Conservation (phyloP, 1,140 invertebrate genomes). For the Lerema accius region DNA sequence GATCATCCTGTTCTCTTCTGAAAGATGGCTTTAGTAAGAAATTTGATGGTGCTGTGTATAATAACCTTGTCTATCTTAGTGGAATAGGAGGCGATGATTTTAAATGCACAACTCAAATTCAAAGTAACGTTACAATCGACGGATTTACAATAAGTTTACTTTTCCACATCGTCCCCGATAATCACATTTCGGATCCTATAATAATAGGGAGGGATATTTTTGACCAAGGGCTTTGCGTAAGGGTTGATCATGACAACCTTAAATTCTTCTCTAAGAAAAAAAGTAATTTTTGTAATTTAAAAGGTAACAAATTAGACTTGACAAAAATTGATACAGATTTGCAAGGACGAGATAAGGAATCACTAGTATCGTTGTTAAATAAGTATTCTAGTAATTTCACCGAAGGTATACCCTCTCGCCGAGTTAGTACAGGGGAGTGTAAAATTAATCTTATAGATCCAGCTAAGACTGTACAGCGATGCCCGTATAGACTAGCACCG, state of each 20-base stretch:
- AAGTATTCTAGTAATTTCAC: too few relatives aligned
- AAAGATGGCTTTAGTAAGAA: constrained; percentile 30
- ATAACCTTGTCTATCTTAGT: constrained; percentile 24
- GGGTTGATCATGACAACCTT: constrained; percentile 17
- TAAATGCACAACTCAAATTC: constrained; percentile 9
- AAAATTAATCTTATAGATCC: constrained; percentile 37
- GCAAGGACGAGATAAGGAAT: too few relatives aligned
- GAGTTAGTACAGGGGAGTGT: constrained; percentile 30
- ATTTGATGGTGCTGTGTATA: constrained; percentile 35
- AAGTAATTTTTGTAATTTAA: too few relatives aligned
- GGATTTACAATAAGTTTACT: constrained; percentile 10
- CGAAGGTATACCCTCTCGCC: not conserved
- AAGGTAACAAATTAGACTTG: too few relatives aligned
- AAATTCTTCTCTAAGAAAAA: too few relatives aligned
- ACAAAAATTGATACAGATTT: too few relatives aligned
- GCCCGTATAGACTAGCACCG: constrained; percentile 39
- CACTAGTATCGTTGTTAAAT: too few relatives aligned
- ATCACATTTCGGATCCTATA: constrained; percentile 34
- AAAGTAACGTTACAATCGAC: not conserved
- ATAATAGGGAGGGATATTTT: constrained; percentile 44
- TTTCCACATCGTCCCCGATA: constrained; percentile 34
- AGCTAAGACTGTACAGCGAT: constrained; percentile 31
- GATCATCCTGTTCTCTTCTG: constrained; percentile 39
- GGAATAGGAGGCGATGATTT: constrained; percentile 21
- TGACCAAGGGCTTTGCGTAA: constrained; percentile 29